A percentile compares a stretch with the other conserved stretches of the same genome.
Evolutionary conservation across 2,113 vertebrate genomes (phyloP).

Genomic region (Anser brachyrhynchus): DNA sequence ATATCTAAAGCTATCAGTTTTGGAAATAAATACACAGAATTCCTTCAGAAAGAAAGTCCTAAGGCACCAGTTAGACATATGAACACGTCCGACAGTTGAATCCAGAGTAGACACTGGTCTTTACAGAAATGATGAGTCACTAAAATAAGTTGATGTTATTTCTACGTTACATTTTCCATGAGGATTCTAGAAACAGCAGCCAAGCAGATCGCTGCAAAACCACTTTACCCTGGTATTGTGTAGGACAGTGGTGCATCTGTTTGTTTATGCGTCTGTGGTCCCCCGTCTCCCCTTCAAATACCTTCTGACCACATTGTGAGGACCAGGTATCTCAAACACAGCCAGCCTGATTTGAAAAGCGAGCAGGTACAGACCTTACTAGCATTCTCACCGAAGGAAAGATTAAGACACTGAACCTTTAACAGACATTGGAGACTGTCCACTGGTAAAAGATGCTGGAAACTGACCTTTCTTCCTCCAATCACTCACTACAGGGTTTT

Average conservation of each 20-base stretch:
- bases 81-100: background rate
- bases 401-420: background rate
- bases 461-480: background rate
- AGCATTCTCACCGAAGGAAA: background rate
- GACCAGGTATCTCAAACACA: background rate
- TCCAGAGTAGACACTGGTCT: background rate
- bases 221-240: background rate
- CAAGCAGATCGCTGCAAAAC: background rate
- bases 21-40: background rate
- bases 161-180: background rate
- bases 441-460: background rate
- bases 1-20: background rate
- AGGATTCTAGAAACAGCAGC: background rate
- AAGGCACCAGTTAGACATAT: background rate
- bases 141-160: background rate
- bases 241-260: fast-evolving
- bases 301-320: background rate
- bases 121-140: slow-evolving; percentile 22
- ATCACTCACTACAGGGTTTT: background rate
- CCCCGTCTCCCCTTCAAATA: background rate
- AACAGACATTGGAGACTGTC: background rate
- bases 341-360: background rate
- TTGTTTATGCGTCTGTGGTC: background rate
- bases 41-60: background rate
- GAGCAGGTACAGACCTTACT: background rate